Evolutionary conservation across 2,888 invertebrate genomes (phyloP), one percentile per base, ranked within the genome.

Genomic region (Trypoxylon attenuatum): DNA sequence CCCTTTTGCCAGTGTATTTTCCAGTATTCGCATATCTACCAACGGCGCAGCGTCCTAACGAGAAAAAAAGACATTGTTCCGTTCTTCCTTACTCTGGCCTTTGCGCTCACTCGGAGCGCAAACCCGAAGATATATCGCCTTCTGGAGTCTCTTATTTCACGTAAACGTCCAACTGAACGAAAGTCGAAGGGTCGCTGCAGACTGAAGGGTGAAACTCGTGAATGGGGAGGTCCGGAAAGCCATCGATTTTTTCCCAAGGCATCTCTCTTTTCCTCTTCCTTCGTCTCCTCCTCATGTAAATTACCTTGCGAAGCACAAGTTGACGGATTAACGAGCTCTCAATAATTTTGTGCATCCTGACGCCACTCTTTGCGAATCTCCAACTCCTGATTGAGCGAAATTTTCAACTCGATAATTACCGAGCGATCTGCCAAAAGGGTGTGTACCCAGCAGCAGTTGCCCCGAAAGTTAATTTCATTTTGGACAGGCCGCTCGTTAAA

Each of bases 41-140:
- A 46, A 8, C 52, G 29, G 33, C 19, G 43, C 52, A 23, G 33
- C 19, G 43, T 19, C 42, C 57, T 25, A 41, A 50, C 57, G 33
- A 54, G 21, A 15, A 54, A 27, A 43, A 45, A 43, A n/a, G 29
- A 55, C 55, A 67, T 65, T 67, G 59, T 67, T 65, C 65, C 19
- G 49, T 22, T 25, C 46, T 16, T 29, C 23, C 21, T 25, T 13
- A 29, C 21, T 41, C n/a, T n/a, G 15, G 33, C 33, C 21, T 18
- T 56, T 43, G 49, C 29, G 51, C 42, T 41, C 39, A 1, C 46
- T 15, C 6, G 22, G 39, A 45, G 46, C 25, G 46, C 18, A 19
- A 16, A 13, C 19, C n/a, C n/a, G n/a, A n/a, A 18, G 15, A 15
- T 19, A 13, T 18, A 8, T 50, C 10, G 3, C 19, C 23, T 16